A percentile compares a stretch with the other conserved stretches of the same genome.
These are phyloP conservation scores for Psilopsiagon aymara DNA, from an alignment of 2,113 vertebrate species.

Conservation along the genomic window DNA sequence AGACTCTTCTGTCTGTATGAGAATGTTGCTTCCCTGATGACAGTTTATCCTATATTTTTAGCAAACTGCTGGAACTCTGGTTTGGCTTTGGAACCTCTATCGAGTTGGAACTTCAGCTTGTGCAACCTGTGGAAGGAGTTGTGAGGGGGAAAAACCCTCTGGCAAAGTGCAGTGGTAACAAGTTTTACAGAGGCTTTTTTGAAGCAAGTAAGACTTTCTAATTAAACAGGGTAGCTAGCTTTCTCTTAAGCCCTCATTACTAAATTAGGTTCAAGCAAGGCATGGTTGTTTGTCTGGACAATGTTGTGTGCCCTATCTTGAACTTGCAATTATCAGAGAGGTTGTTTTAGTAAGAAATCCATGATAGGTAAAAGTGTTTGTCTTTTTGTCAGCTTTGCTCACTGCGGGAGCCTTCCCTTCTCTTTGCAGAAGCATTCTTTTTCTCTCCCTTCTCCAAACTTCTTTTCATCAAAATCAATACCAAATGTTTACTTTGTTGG, in stretches of 20 bases:
- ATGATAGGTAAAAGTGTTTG: background rate
- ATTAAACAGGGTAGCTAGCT: background rate
- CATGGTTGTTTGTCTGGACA: background rate
- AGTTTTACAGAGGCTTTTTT: background rate
- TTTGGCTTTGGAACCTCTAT: background rate
- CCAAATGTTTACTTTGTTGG: background rate
- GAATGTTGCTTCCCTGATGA: background rate
- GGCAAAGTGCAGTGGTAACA: background rate
- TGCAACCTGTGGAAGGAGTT: background rate
- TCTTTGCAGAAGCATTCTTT: background rate
- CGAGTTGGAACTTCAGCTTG: background rate
- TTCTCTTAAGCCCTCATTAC: background rate
- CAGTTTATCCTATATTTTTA: background rate
- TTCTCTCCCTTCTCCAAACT: background rate
- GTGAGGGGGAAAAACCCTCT: background rate
- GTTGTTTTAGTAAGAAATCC: background rate
- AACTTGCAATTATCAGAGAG: background rate
- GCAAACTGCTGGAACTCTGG: background rate
- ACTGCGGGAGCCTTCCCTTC: background rate
- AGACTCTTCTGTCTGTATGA: background rate
- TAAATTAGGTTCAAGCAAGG: background rate
- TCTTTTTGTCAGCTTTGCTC: slow-evolving; percentile 13
- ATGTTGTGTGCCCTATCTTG: background rate
- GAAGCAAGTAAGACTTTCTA: background rate
- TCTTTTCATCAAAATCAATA: background rate